A percentile compares a stretch with the other conserved stretches of the same genome.
Evolutionary conservation across 2,888 invertebrate species (phyloP).

Genomic region (Caenorhabditis becei): DNA sequence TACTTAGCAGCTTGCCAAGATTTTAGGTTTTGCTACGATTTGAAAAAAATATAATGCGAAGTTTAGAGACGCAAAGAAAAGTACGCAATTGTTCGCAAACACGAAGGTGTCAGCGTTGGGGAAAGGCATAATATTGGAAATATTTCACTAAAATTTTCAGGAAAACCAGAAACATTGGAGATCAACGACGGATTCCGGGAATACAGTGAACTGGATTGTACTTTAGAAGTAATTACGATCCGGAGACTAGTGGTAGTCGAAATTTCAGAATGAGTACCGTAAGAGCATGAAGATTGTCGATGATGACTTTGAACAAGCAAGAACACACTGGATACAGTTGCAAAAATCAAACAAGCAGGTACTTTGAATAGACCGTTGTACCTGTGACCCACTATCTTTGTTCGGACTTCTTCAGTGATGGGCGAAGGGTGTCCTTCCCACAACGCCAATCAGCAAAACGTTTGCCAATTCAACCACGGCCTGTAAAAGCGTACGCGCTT

Average conservation of each 20-base stretch:
- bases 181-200: slow-evolving; percentile 29
- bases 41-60: too few species aligned
- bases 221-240: slow-evolving; percentile 13
- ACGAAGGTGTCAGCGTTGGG: too few species aligned
- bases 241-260: not conserved
- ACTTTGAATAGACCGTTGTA: not conserved
- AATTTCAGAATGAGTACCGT: slow-evolving; percentile 41
- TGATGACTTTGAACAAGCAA: slow-evolving; percentile 67
- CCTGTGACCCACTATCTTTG: not conserved
- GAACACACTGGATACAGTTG: slow-evolving; percentile 79
- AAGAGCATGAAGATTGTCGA: slow-evolving; percentile 32
- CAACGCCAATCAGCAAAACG: too few species aligned
- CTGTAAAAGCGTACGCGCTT: too few species aligned
- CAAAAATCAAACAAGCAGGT: slow-evolving; percentile 78
- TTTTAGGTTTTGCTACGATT: too few species aligned
- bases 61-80: too few species aligned
- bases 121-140: too few species aligned
- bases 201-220: slow-evolving; percentile 29
- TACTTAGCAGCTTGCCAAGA: too few species aligned
- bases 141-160: slow-evolving; percentile 15
- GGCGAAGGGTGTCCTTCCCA: too few species aligned
- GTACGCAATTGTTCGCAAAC: too few species aligned
- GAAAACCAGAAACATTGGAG: slow-evolving; percentile 21
- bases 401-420: too few species aligned
- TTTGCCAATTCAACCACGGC: too few species aligned